Conservation (phyloP, 2,797 vertebrate genomes). For the Toxotes lorentzi region DNA sequence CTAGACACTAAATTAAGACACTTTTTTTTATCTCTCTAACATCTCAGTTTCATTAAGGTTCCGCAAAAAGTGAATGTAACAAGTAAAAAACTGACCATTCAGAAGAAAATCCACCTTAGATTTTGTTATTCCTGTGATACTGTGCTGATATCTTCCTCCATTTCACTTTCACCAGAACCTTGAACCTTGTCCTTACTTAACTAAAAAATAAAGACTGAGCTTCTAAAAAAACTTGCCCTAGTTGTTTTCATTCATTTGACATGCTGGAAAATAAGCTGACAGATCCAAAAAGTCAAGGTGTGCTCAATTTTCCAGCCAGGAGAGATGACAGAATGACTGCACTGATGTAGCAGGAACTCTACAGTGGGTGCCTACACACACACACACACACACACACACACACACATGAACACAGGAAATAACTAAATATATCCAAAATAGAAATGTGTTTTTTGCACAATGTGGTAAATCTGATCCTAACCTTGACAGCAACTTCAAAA, state of each 20-base stretch:
- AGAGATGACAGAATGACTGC: constrained; percentile 32
- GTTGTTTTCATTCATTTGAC: not conserved
- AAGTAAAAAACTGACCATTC: not conserved
- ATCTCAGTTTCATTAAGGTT: not conserved
- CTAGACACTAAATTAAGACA: not conserved
- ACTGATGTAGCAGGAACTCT: constrained; percentile 26
- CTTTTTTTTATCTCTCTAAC: not conserved
- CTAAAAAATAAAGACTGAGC: not conserved
- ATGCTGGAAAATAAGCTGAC: not conserved
- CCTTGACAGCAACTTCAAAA: constrained; percentile 38
- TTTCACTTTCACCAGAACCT: not conserved
- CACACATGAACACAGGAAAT: constrained; percentile 17
- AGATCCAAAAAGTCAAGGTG: constrained; percentile 14
- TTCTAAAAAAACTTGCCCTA: not conserved
- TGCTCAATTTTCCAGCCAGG: constrained; percentile 9
- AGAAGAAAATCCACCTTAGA: not conserved
- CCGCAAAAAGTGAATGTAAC: not conserved
- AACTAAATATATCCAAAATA: constrained; percentile 58
- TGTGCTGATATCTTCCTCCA: not conserved
- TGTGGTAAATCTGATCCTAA: constrained; percentile 50
- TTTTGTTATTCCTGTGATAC: not conserved
- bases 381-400: constrained; percentile 10
- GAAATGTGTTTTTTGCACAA: constrained; percentile 42
- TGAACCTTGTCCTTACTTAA: no score
- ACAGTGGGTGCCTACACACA: constrained; percentile 8